phyloP scores from a whole-genome alignment of 2,888 invertebrate species.

The Drosophila macrospina region DNA sequence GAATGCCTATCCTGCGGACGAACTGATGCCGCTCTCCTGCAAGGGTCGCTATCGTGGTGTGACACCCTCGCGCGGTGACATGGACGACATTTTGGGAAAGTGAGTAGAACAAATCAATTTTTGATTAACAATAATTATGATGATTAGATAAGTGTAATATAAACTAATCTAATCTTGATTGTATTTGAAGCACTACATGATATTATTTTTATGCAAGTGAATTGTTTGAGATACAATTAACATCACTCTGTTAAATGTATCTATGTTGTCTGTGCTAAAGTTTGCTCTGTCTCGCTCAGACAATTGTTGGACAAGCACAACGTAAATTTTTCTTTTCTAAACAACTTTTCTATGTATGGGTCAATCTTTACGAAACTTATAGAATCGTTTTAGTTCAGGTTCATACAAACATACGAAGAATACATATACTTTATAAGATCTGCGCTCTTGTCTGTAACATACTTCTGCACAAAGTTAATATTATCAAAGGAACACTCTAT shows the following conservation, averaged over 20 bases:
- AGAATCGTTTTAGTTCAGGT: too few relatives aligned
- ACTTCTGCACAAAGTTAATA: too few relatives aligned
- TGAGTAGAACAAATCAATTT: slow-evolving; percentile 86
- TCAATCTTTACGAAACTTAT: too few relatives aligned
- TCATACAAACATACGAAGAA: too few relatives aligned
- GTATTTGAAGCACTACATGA: not conserved
- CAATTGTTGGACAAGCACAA: too few relatives aligned
- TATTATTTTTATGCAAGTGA: not conserved
- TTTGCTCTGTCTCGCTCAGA: too few relatives aligned
- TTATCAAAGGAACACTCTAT: too few relatives aligned
- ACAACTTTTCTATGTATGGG: too few relatives aligned
- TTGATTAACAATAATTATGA: not conserved
- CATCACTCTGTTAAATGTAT: not conserved
- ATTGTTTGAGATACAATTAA: not conserved
- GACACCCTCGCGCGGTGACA: slow-evolving; percentile 96
- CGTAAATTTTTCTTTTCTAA: too few relatives aligned
- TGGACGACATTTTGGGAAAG: slow-evolving; percentile 99
- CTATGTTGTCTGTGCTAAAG: too few relatives aligned
- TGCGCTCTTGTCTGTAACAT: too few relatives aligned
- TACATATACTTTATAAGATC: too few relatives aligned
- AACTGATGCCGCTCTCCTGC: slow-evolving; percentile 98
- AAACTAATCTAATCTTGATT: not conserved
- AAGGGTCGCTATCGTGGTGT: slow-evolving; percentile 95
- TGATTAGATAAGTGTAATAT: slow-evolving; percentile 4
- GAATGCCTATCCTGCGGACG: slow-evolving; percentile 99